Conservation (phyloP, 2,888 invertebrate species). For the Salticus scenicus region DNA sequence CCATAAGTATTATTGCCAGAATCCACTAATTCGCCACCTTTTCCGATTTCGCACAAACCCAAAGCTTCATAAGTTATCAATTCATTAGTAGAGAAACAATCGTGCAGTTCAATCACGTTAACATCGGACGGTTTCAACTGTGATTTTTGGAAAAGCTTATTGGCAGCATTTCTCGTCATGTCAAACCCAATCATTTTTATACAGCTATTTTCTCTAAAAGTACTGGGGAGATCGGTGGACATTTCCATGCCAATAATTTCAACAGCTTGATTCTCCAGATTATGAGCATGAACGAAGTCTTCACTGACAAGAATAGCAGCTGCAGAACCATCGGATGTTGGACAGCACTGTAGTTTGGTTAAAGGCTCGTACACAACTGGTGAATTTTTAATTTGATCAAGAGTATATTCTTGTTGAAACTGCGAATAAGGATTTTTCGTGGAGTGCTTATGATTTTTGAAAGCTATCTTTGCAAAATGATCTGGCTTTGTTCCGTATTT, state of each 20-base stretch:
- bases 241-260: conserved; percentile 98
- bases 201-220: conserved; percentile 87
- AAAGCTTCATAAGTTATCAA: conserved; percentile 97
- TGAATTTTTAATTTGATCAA: conserved; percentile 89
- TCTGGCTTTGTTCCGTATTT: conserved; percentile 94
- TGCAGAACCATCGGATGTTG: conserved; percentile 98
- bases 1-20: conserved; percentile 97
- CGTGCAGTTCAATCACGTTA: conserved; percentile 96
- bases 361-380: conserved; percentile 92
- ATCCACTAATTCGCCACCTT: conserved; percentile 94
- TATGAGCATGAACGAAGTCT: conserved; percentile 88
- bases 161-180: conserved; percentile 90
- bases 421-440: conserved; percentile 97
- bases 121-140: conserved; percentile 87
- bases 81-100: conserved; percentile 98
- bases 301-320: conserved; percentile 94
- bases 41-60: conserved; percentile 86
- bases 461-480: conserved; percentile 97
- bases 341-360: conserved; percentile 97
- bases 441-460: conserved; percentile 98
- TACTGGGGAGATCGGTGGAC: conserved; percentile 91
- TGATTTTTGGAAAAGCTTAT: conserved; percentile 84
- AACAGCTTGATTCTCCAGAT: conserved; percentile 89
- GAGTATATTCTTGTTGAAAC: conserved; percentile 90
- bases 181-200: conserved; percentile 92